Base-by-base conservation (phyloP, 2,113 vertebrate genomes). In the Anolis sagrei region DNA sequence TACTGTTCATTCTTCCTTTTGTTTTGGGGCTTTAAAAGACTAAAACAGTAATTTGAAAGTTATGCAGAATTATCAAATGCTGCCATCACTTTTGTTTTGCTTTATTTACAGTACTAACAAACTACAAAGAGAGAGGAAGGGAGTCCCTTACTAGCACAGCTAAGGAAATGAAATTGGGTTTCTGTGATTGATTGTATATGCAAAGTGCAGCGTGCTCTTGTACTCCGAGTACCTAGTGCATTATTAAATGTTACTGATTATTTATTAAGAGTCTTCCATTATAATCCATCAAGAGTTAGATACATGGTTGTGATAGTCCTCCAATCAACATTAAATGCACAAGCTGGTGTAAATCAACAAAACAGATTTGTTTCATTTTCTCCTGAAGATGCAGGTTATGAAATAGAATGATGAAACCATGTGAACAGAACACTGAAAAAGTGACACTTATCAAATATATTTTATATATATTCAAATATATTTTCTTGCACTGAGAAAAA, bases 1-100 rank as follows among this genome's bases (percentile, higher is more conserved):
- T 92, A 89, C 74, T 91, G 85, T 86, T 87, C 86, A 87, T 85
- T 84, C 88, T 69, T 79, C 77, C 86, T 86, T 92, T 86, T 90
- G 82, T 68, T 86, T 85, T 39, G 62, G 48, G 44, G 34, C 48
- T 78, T 84, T 78, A 64, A 86, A 80, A 48, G 91, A 54, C 86
- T 86, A 69, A 29, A 62, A 72, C 88, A 21, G 77, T 69, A 91
- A 92, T 91, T 72, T 82, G 90, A 88, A 61, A 78, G 27, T 84
- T 82, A 2, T 58, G 5, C 82, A 80, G 64, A 81, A 86, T 92
- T 66, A 69, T 16, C 84, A 62, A 85, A 90, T 88, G 88, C 86
- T n/a, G 61, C 87, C 61, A 48, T 84, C 61, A 69, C 19, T 34
- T 89, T 82, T 76, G 58, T 51, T 70, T 84, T 25, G 13, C 78